Evolutionary conservation across 1,140 invertebrate species (phyloP).

Genomic region (roundworm (Caenorhabditis elegans)): WBcel235 BX284606.5:10204501-10205000

Average conservation of each 20-base stretch:
- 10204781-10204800: neutral
- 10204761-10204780: neutral
- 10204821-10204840: neutral
- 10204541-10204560: slow-evolving; percentile 11
- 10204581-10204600: neutral
- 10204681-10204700: too few relatives aligned
- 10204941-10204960: neutral
- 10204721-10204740: too few relatives aligned
- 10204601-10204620: neutral
- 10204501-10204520: neutral
- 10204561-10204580: slow-evolving; percentile 12
- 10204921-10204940: slow-evolving; percentile 2
- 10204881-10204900: neutral
- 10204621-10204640: too few relatives aligned
- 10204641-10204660: too few relatives aligned
- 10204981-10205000: slow-evolving; percentile 10
- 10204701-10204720: too few relatives aligned
- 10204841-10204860: too few relatives aligned
- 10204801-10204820: slow-evolving; percentile 17
- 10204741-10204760: neutral
- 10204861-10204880: slow-evolving; percentile 9
- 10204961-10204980: neutral
- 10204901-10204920: neutral
- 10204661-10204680: too few relatives aligned
- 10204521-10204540: slow-evolving; percentile 4